A percentile compares a stretch with the other conserved stretches of the same genome.
Conservation (phyloP, 2,888 invertebrate genomes). For the Lacanobia oleracea region DNA sequence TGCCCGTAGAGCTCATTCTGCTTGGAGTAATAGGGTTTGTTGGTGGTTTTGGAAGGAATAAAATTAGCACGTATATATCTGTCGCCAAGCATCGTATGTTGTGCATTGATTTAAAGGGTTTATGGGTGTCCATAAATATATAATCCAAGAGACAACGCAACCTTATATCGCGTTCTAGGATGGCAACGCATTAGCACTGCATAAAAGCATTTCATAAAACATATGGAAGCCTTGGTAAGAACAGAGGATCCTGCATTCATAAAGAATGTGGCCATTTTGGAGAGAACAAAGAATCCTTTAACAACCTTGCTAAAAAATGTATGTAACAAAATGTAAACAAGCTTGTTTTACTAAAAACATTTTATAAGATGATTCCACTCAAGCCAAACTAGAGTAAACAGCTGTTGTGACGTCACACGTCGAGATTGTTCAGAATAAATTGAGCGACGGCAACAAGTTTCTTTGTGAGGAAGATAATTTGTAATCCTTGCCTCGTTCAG, state of each 20-base stretch:
- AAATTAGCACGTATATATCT: background rate
- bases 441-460: constrained; percentile 49
- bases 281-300: background rate
- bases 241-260: background rate
- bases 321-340: constrained; percentile 16
- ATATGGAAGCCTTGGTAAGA: too few species aligned
- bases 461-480: constrained; percentile 22
- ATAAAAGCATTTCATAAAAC: background rate
- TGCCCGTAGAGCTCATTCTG: too few species aligned
- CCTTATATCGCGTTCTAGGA: background rate
- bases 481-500: constrained; percentile 10
- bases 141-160: too few species aligned
- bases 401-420: constrained; percentile 9
- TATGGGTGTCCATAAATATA: too few species aligned
- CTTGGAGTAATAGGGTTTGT: too few species aligned
- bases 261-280: background rate
- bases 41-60: too few species aligned
- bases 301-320: background rate
- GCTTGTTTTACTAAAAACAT: constrained; percentile 19
- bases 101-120: background rate
- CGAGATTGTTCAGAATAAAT: constrained; percentile 48
- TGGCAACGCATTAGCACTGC: background rate
- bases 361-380: constrained; percentile 34
- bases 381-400: constrained; percentile 22
- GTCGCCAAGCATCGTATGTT: background rate